Base-by-base conservation (phyloP, 2,113 vertebrate species). In the Oceanites oceanicus region DNA sequence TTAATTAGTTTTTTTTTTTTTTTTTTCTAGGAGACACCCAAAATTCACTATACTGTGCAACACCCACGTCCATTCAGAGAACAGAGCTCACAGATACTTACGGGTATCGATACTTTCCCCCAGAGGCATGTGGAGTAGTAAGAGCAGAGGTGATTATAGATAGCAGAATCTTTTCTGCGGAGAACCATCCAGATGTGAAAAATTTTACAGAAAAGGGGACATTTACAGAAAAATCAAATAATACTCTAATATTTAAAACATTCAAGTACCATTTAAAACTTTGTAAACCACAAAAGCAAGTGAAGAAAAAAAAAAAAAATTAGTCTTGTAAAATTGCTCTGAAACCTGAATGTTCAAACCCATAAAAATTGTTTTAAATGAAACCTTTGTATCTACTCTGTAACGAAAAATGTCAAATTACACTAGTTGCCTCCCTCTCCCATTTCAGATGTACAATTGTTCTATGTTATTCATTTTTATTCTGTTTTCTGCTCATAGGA, bases 1-100 rank as follows among this genome's bases (percentile, higher is more conserved):
- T n/a, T n/a, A n/a, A n/a, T n/a, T n/a, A n/a, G n/a, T n/a, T 0
- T 32, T 42, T 5, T 0, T 30, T 58, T 4, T 49, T 42, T 45
- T 47, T 12, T 36, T 36, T 44, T 38, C 44, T 2, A 21, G 34
- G 2, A 22, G 8, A 18, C 10, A 49, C 10, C 1, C 15, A 40
- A 40, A 50, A 65, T 50, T 59, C 30, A 50, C 6, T 44, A 23
- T 55, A n/a, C 4, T 55, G 5, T 58, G 30, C 22, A 72, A 73
- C 3, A 27, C 2, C 3, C 7, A 2, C 1, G 5, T 40, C 4
- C 6, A 34, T 72, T 63, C 21, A 72, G 30, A 72, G 36, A 86
- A 71, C 3, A 62, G 18, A 44, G 7, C 2, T 50, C 11, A n/a
- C n/a, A n/a, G n/a, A n/a, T n/a, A 49, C 7, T 63, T 45, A 45